Evolutionary conservation across 2,888 invertebrate genomes (phyloP).

Genomic region (Orthosia cruda): DNA sequence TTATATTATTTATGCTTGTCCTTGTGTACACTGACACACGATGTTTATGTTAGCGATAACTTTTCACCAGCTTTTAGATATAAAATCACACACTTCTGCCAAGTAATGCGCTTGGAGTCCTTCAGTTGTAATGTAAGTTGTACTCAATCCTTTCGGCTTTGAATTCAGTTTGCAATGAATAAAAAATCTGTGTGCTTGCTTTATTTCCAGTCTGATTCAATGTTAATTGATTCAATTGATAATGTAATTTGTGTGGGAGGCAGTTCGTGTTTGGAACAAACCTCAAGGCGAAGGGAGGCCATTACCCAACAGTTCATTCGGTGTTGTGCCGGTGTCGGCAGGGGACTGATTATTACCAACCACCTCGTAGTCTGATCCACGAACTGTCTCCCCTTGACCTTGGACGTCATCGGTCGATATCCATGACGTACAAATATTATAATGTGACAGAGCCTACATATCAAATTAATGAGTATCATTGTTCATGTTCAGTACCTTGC

Average conservation of each 20-base stretch:
- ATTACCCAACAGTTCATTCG: slow-evolving; percentile 75
- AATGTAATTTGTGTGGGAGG: slow-evolving; percentile 53
- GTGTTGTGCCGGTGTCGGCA: slow-evolving; percentile 67
- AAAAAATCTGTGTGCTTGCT: slow-evolving; percentile 69
- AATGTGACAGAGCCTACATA: slow-evolving; percentile 62
- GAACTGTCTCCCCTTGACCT: slow-evolving; percentile 83
- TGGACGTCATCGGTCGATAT: slow-evolving; percentile 86
- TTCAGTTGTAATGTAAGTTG: slow-evolving; percentile 62
- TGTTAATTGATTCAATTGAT: slow-evolving; percentile 56
- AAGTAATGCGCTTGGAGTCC: slow-evolving; percentile 69
- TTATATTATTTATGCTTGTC: slow-evolving; percentile 62
- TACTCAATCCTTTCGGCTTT: slow-evolving; percentile 70
- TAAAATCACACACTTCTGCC: slow-evolving; percentile 58
- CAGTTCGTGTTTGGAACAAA: slow-evolving; percentile 61
- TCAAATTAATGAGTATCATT: slow-evolving; percentile 73
- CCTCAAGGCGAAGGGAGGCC: slow-evolving; percentile 70
- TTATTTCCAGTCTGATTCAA: slow-evolving; percentile 65
- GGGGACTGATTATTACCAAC: slow-evolving; percentile 71
- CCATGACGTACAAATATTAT: slow-evolving; percentile 77
- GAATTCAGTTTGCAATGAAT: slow-evolving; percentile 69
- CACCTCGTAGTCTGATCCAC: slow-evolving; percentile 74
- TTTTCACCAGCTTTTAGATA: slow-evolving; percentile 76
- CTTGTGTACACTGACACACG: slow-evolving; percentile 63
- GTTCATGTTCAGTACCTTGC: slow-evolving; percentile 29
- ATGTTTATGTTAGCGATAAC: slow-evolving; percentile 64